Conservation (phyloP, 2,113 vertebrate species). For the Silurus meridionalis region DNA sequence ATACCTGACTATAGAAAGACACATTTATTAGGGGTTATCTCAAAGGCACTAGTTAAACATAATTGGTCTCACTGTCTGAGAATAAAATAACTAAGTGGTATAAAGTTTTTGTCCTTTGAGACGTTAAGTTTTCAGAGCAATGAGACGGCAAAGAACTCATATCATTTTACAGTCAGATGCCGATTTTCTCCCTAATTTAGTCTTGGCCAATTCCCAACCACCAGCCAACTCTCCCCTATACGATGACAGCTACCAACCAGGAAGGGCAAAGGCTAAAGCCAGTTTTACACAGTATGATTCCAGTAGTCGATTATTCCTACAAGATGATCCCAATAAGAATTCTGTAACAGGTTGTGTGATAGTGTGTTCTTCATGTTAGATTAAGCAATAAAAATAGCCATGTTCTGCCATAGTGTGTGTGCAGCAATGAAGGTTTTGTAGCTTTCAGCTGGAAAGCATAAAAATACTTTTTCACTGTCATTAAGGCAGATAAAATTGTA, state of each 20-base stretch:
- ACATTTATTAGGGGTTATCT: constrained; percentile 38
- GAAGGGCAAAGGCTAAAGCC: neutral
- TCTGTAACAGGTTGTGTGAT: neutral
- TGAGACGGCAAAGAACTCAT: constrained; percentile 61
- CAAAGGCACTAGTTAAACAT: constrained; percentile 30
- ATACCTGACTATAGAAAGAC: constrained; percentile 16
- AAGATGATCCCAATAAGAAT: neutral
- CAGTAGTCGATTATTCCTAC: neutral
- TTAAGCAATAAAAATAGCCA: neutral
- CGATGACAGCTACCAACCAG: neutral
- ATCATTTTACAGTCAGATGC: constrained; percentile 55
- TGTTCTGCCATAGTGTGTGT: neutral
- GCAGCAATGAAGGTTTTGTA: neutral
- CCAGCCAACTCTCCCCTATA: neutral
- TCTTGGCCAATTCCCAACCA: neutral
- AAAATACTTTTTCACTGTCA: neutral
- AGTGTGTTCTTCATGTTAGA: neutral
- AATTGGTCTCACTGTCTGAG: constrained; percentile 42
- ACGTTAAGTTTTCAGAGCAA: constrained; percentile 62
- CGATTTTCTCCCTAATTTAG: neutral
- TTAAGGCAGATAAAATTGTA: neutral
- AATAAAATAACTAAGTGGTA: constrained; percentile 49
- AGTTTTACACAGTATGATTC: neutral
- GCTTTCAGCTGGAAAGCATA: neutral
- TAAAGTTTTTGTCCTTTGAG: constrained; percentile 46